These are phyloP conservation scores for Aphaenogaster rudis DNA, from an alignment of 1,140 invertebrate species.

Conservation along the genomic window DNA sequence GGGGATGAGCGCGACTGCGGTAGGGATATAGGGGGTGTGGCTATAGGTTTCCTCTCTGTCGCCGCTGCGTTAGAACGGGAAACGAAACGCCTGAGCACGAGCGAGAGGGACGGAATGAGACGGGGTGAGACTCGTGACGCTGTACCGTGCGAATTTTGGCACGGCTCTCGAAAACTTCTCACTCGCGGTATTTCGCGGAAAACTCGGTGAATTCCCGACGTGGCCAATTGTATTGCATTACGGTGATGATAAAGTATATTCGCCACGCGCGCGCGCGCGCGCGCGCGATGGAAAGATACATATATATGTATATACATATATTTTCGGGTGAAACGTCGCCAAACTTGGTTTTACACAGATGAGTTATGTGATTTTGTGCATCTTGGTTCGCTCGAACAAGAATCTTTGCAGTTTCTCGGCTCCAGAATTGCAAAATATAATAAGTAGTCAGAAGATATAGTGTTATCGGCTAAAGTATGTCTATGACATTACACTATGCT, in stretches of 20 bases:
- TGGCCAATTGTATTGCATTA: conserved; percentile 73
- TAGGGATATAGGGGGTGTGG: conserved; percentile 70
- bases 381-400: not conserved
- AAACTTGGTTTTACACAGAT: not conserved
- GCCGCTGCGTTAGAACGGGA: conserved; percentile 26
- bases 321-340: not conserved
- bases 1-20: conserved; percentile 41
- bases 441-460: not conserved
- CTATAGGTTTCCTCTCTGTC: conserved; percentile 65
- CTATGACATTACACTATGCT: not conserved
- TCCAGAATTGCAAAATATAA: not conserved
- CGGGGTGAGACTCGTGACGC: conserved; percentile 69
- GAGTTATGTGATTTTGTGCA: not conserved
- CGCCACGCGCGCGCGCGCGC: not conserved
- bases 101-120: not conserved
- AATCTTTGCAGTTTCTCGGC: not conserved
- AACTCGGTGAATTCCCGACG: conserved; percentile 69
- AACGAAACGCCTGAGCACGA: conserved; percentile 8
- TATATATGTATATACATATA: not conserved
- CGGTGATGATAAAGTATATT: conserved; percentile 66
- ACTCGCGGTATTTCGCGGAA: conserved; percentile 75
- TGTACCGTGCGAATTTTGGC: conserved; percentile 84
- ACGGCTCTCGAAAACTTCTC: conserved; percentile 81
- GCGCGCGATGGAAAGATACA: not conserved
- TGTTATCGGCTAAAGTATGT: not conserved